These are phyloP conservation scores for Spheniscus humboldti DNA, from an alignment of 2,797 vertebrate species.

Conservation along the genomic window DNA sequence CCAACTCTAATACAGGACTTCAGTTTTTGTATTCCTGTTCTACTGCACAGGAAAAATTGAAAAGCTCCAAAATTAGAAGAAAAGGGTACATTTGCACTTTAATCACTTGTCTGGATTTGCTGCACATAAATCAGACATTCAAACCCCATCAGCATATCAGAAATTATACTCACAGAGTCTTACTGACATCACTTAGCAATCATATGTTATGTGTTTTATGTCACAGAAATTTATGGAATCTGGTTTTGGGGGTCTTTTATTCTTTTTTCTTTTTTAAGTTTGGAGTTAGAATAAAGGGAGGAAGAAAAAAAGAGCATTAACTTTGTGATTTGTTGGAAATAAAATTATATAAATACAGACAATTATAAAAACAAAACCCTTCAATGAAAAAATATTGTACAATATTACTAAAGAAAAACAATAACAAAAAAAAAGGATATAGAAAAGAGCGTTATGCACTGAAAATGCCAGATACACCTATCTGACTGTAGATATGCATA, in stretches of 20 bases:
- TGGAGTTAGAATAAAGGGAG: neutral
- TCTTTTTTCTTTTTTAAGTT: neutral
- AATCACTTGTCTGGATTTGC: constrained; percentile 22
- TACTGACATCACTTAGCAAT: neutral
- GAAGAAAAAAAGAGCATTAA: neutral
- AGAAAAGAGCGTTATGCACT: neutral
- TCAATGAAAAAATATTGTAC: neutral
- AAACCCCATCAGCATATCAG: neutral
- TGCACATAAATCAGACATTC: constrained; percentile 22
- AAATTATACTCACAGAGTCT: neutral
- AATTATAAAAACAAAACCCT: neutral
- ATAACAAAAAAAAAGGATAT: neutral
- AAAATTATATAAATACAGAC: neutral
- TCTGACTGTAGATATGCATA: neutral
- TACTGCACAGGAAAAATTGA: neutral
- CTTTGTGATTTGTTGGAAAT: neutral
- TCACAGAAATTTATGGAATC: neutral
- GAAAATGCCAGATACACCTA: neutral
- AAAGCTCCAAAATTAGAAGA: constrained; percentile 13
- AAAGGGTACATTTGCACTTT: constrained; percentile 57
- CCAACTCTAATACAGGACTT: neutral
- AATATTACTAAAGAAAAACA: neutral
- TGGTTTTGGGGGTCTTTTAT: neutral
- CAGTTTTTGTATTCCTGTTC: neutral
- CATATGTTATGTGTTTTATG: rapidly evolving